phyloP scores from a whole-genome alignment of 2,888 invertebrate species.

The Aspidapion aeneum region DNA sequence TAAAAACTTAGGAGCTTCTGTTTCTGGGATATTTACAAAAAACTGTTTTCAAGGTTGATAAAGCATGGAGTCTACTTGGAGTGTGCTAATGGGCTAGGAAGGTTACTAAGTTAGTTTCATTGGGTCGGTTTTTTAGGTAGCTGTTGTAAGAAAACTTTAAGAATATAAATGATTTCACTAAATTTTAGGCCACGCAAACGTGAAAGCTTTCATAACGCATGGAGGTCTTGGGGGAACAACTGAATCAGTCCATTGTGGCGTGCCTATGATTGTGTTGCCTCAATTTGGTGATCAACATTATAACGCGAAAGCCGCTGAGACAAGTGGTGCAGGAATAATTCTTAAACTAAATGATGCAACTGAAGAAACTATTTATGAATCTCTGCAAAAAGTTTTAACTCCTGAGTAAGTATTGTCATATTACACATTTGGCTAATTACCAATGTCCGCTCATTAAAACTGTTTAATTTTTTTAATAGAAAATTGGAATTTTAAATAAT shows the following conservation, averaged over 20 bases:
- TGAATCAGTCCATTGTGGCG: slow-evolving; percentile 64
- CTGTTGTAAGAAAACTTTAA: too few relatives aligned
- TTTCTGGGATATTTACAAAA: too few relatives aligned
- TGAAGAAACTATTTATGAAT: slow-evolving; percentile 54
- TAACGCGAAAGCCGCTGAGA: slow-evolving; percentile 59
- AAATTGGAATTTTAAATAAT: too few relatives aligned
- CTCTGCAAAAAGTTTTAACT: slow-evolving; percentile 56
- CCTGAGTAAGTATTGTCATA: slow-evolving; percentile 52
- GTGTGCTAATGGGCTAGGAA: too few relatives aligned
- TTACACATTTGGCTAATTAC: too few relatives aligned
- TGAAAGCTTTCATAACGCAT: slow-evolving; percentile 64
- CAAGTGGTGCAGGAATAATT: slow-evolving; percentile 57
- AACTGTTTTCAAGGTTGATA: too few relatives aligned
- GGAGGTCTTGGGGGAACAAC: slow-evolving; percentile 65
- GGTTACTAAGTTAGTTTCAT: too few relatives aligned
- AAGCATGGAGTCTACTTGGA: too few relatives aligned
- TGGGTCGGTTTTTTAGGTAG: too few relatives aligned
- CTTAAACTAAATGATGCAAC: slow-evolving; percentile 56
- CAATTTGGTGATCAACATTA: slow-evolving; percentile 68
- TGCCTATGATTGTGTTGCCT: slow-evolving; percentile 64
- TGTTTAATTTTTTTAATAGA: too few relatives aligned
- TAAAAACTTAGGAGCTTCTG: too few relatives aligned
- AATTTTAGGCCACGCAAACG: slow-evolving; percentile 66
- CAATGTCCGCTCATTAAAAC: neutral
- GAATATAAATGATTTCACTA: too few relatives aligned